phyloP scores from a whole-genome alignment of 2,888 invertebrate genomes.

The Neoascia interrupta region DNA sequence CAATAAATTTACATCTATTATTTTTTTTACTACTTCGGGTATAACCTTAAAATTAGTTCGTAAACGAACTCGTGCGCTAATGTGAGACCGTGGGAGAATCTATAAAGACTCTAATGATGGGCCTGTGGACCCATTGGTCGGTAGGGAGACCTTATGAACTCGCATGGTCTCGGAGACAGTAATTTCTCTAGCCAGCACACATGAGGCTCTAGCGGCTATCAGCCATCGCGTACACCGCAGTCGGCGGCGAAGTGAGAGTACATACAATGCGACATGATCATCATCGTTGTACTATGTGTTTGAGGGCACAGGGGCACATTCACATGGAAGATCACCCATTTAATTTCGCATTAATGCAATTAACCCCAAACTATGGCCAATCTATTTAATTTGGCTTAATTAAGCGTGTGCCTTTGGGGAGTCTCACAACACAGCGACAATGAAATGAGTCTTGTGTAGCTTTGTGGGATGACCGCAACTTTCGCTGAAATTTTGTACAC shows the following conservation, averaged over 20 bases:
- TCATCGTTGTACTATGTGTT: constrained; percentile 19
- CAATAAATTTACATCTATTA: constrained; percentile 52
- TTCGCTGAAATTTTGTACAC: no score
- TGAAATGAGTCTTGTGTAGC: no score
- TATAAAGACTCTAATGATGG: constrained; percentile 35
- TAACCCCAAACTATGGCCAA: constrained; percentile 79
- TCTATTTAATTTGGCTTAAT: constrained; percentile 79
- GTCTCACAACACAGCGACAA: no score
- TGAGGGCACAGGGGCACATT: constrained; percentile 59
- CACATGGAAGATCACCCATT: constrained; percentile 67
- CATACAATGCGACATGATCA: constrained; percentile 9
- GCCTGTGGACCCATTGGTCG: constrained; percentile 7
- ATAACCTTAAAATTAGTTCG: constrained; percentile 22
- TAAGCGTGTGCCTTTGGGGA: constrained; percentile 74
- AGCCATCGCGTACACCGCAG: no score
- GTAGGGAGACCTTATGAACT: constrained; percentile 49
- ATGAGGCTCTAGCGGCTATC: constrained; percentile 24
- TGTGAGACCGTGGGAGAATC: constrained; percentile 48
- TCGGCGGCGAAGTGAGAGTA: neutral
- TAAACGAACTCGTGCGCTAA: constrained; percentile 21
- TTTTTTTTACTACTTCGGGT: constrained; percentile 17
- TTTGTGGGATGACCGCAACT: no score
- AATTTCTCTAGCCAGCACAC: constrained; percentile 10
- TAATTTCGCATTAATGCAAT: constrained; percentile 78
- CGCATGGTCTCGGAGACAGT: constrained; percentile 23